These are phyloP conservation scores for Atractosteus spatula DNA, from an alignment of 2,113 vertebrate genomes.

Conservation along the genomic window DNA sequence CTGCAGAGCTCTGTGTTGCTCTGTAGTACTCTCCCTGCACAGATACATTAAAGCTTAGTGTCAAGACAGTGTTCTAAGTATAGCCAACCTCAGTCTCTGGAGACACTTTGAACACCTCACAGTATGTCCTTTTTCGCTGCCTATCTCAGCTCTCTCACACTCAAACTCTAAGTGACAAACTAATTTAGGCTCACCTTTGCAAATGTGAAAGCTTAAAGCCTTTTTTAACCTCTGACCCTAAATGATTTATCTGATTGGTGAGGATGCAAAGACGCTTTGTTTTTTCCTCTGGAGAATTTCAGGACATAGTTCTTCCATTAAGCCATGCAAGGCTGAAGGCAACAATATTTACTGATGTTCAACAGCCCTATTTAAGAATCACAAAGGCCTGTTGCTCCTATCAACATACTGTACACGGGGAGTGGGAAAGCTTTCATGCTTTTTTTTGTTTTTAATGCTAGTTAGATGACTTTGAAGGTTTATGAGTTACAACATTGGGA, in stretches of 20 bases:
- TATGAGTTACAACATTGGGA: too few species aligned
- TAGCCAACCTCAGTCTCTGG: too few species aligned
- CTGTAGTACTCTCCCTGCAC: too few species aligned
- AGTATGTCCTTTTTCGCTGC: too few species aligned
- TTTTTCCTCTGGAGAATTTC: slow-evolving; percentile 30
- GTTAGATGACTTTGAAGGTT: too few species aligned
- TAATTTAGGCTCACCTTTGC: slow-evolving; percentile 21
- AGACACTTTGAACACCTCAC: too few species aligned
- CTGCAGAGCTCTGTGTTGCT: too few species aligned
- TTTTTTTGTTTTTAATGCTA: too few species aligned
- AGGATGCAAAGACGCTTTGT: slow-evolving; percentile 31
- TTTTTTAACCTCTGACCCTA: slow-evolving; percentile 36
- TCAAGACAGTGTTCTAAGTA: too few species aligned
- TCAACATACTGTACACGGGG: background rate
- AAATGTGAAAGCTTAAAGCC: slow-evolving; percentile 23
- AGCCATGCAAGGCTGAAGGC: background rate
- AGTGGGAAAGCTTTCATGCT: slow-evolving; percentile 4
- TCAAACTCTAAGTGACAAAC: too few species aligned
- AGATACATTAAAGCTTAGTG: too few species aligned
- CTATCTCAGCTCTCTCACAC: too few species aligned
- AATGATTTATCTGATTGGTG: slow-evolving; percentile 47
- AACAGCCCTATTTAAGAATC: background rate
- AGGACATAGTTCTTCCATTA: slow-evolving; percentile 45
- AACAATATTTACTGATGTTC: background rate
- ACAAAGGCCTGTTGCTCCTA: background rate